Evolutionary conservation across 2,797 vertebrate species (phyloP), one percentile per base, ranked within the genome.

Genomic region (Eleutherodactylus coqui): DNA sequence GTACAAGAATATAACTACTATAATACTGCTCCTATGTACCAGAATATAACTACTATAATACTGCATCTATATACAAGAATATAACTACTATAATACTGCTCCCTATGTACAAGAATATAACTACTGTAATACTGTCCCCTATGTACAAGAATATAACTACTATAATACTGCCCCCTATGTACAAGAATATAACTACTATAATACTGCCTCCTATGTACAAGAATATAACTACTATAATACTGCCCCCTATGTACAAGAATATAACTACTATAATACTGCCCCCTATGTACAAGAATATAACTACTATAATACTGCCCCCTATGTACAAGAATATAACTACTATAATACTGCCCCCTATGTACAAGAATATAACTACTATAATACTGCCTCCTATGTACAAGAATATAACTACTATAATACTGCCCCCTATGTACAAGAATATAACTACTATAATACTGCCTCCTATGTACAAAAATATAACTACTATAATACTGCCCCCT

Each of bases 11-110:
- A 70, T 70, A 70, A 70, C 36, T 70, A 70, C 67, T 43, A 70
- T 70, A 70, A 41, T 70, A 70, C 67, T 70, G 21, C 67, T 8
- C 36, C 67, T 70, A 70, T 70, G 10, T 43, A 70, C 67, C 41
- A 41, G 67, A 70, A 70, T 70, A 70, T 70, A 70, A 70, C 67
- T 70, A 70, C 36, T 70, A 70, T 70, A 70, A 70, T 70, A 70
- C 36, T 43, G 36, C 67, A 13, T 27, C 58, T 62, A 62, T 62
- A 13, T 62, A 62, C 64, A 69, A 69, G 64, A 69, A 69, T 69
- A 69, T 69, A 69, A 69, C 64, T 69, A 69, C 64, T 69, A 69
- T 69, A 69, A 69, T 69, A 69, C 60, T 67, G 62, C 62, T 19
- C 62, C n/a, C 29, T 36, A 34, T 34, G 11, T 34, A 67, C 62